Percentiles rank a stretch among this genome's conserved stretches.
Evolutionary conservation across 2,888 invertebrate species (phyloP).

Genomic region (Graphium colonna): DNA sequence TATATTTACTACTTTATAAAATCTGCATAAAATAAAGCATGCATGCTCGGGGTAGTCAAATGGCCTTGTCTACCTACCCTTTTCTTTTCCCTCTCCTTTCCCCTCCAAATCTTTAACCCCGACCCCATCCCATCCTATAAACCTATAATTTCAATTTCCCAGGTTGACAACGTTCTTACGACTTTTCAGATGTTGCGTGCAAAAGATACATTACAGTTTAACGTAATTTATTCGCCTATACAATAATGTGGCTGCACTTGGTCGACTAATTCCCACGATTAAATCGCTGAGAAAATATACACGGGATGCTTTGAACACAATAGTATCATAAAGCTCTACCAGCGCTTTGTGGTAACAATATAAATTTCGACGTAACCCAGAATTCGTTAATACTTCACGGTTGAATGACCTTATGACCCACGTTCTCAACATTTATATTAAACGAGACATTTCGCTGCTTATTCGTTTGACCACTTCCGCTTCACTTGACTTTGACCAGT

Average conservation of each 20-base stretch:
- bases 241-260: not conserved
- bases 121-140: too few species aligned
- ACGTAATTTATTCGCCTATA: not conserved
- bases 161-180: too few species aligned
- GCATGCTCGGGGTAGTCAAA: too few species aligned
- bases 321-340: constrained; percentile 1
- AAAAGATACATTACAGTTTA: constrained; percentile 1
- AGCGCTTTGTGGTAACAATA: constrained; percentile 10
- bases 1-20: too few species aligned
- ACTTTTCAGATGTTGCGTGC: too few species aligned
- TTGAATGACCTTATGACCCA: constrained; percentile 34
- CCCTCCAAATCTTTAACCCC: too few species aligned
- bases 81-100: too few species aligned
- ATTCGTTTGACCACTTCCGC: constrained; percentile 39
- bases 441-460: constrained; percentile 43
- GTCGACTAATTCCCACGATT: constrained; percentile 4
- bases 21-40: too few species aligned
- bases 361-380: constrained; percentile 9
- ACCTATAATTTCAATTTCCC: too few species aligned
- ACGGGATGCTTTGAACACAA: constrained; percentile 4
- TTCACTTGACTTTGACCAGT: constrained; percentile 65
- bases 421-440: constrained; percentile 29
- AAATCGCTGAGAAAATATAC: not conserved
- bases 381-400: constrained; percentile 25
- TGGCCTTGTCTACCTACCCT: too few species aligned